phyloP scores from a whole-genome alignment of 2,113 vertebrate species.

The Echinops telfairi region DNA sequence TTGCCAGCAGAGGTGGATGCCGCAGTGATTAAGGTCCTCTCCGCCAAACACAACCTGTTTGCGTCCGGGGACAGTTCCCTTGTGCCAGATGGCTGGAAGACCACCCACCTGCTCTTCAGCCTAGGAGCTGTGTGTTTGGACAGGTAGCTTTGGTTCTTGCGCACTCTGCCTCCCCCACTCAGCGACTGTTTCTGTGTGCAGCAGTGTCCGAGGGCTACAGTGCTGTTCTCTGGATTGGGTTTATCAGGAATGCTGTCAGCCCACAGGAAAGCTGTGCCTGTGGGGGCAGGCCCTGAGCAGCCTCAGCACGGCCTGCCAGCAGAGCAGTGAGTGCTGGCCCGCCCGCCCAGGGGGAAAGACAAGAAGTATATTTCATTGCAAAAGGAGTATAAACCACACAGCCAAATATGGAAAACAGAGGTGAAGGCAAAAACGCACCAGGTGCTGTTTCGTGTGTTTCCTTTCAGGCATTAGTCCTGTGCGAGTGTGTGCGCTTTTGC shows the following conservation, averaged over 20 bases:
- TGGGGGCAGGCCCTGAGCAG: neutral
- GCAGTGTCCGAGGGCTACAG: too few relatives aligned
- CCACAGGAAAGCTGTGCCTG: neutral
- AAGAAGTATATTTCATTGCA: conserved; percentile 41
- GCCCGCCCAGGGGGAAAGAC: neutral
- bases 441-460: neutral
- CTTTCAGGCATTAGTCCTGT: neutral
- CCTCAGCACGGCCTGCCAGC: neutral
- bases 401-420: conserved; percentile 60
- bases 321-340: neutral
- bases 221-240: neutral
- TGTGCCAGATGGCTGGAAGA: conserved; percentile 94
- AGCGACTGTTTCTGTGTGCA: neutral
- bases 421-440: neutral
- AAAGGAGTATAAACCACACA: conserved; percentile 28
- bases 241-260: neutral
- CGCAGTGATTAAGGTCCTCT: conserved; percentile 93
- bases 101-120: conserved; percentile 96
- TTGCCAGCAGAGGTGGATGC: conserved; percentile 92
- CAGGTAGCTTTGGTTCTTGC: conserved; percentile 88
- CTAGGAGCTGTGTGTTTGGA: conserved; percentile 97
- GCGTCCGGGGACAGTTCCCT: conserved; percentile 87
- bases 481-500: neutral
- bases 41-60: conserved; percentile 92
- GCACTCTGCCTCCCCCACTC: neutral